Conservation (phyloP, 2,113 vertebrate genomes). For the Oncorhynchus kisutch region DNA sequence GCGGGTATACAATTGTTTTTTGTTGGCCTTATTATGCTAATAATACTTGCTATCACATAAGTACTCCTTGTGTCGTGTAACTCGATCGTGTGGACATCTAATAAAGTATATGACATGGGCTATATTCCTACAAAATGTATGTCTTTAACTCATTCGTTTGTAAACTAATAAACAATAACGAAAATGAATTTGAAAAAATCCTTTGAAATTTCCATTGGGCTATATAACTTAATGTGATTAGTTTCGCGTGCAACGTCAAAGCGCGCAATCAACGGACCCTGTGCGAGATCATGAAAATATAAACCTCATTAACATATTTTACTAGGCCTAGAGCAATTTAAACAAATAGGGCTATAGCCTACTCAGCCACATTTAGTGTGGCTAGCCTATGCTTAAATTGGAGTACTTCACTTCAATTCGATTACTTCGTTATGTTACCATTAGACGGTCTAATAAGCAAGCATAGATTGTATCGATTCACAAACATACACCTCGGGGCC, state of each 20-base stretch:
- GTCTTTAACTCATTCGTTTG: too few species aligned
- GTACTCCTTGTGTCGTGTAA: too few species aligned
- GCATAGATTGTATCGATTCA: conserved; percentile 45
- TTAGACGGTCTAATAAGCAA: conserved; percentile 54
- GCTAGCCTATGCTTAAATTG: conserved; percentile 23
- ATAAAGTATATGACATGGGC: background rate
- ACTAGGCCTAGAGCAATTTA: conserved; percentile 8
- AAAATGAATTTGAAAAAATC: too few species aligned
- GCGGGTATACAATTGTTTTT: background rate
- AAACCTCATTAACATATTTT: too few species aligned
- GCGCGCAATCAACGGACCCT: too few species aligned
- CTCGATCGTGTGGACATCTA: background rate
- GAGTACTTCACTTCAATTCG: conserved; percentile 39
- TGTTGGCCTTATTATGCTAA: conserved; percentile 7
- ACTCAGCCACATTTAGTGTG: conserved; percentile 1
- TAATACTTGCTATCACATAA: background rate
- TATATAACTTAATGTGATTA: too few species aligned
- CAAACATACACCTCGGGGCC: conserved; percentile 22
- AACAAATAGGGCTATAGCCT: conserved; percentile 10
- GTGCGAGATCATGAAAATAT: too few species aligned
- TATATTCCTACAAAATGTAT: background rate
- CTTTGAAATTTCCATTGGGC: too few species aligned
- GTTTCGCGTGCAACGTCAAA: too few species aligned
- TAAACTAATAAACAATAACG: too few species aligned
- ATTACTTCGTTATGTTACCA: conserved; percentile 42